phyloP scores from a whole-genome alignment of 2,888 invertebrate genomes.

The Tetrapedia diversipes region DNA sequence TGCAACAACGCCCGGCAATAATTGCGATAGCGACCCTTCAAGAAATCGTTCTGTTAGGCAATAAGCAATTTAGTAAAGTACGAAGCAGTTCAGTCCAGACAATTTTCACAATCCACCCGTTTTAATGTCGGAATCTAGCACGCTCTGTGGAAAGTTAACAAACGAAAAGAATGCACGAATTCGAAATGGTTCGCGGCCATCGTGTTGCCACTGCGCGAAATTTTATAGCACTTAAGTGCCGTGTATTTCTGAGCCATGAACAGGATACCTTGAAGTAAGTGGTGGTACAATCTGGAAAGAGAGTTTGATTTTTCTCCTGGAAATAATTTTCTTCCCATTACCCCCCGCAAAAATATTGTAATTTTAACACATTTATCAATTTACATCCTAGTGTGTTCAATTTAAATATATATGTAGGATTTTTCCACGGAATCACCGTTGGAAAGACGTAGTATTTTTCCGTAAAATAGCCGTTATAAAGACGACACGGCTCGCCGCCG shows the following conservation, averaged over 20 bases:
- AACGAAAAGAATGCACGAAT: slow-evolving; percentile 16
- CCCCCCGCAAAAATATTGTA: too few species aligned
- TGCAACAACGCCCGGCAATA: slow-evolving; percentile 40
- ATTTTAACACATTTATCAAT: too few species aligned
- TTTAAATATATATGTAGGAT: too few species aligned
- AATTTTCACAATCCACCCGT: slow-evolving; percentile 54
- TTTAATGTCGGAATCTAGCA: slow-evolving; percentile 48
- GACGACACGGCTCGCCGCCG: too few species aligned
- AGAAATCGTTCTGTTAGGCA: slow-evolving; percentile 59
- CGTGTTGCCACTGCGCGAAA: neutral
- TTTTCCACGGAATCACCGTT: too few species aligned
- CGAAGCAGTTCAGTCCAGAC: slow-evolving; percentile 52
- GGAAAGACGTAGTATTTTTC: too few species aligned
- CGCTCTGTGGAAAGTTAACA: slow-evolving; percentile 21
- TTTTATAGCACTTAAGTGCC: neutral
- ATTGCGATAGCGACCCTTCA: slow-evolving; percentile 38
- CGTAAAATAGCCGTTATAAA: too few species aligned
- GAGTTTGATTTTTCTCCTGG: neutral
- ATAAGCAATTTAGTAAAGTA: slow-evolving; percentile 61
- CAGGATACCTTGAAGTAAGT: neutral
- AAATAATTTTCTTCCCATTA: neutral
- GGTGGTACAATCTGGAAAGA: neutral
- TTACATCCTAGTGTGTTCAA: too few species aligned
- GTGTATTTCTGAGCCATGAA: neutral
- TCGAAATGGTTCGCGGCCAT: slow-evolving; percentile 11